Conservation (phyloP, 2,888 invertebrate species). For the Spodoptera picta region DNA sequence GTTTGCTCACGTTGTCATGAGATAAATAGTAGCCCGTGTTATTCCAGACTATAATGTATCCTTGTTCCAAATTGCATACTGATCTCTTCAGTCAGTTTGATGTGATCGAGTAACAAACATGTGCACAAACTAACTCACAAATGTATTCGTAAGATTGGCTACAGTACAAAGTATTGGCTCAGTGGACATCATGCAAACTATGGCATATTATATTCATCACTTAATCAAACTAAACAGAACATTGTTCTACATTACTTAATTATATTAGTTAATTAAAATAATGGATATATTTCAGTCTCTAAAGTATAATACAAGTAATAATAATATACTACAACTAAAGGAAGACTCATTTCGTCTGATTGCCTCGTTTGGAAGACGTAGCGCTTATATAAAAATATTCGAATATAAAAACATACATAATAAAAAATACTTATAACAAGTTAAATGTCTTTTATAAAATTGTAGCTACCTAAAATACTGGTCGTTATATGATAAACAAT, state of each 20-base stretch:
- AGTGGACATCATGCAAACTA: no score
- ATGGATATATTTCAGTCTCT: conserved; percentile 60
- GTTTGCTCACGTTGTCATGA: no score
- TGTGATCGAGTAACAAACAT: no score
- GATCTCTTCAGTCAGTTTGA: no score
- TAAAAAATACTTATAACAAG: conserved; percentile 6
- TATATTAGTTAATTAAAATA: conserved; percentile 14
- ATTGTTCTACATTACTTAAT: no score
- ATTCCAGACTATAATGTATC: no score
- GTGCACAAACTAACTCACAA: no score
- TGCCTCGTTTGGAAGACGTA: conserved; percentile 50
- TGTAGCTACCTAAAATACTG: conserved; percentile 6
- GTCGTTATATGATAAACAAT: neutral
- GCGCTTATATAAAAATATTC: conserved; percentile 1
- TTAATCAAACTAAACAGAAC: conserved; percentile 11
- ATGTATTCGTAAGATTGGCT: no score
- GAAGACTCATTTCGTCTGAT: conserved; percentile 40
- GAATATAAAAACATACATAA: neutral
- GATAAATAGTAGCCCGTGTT: no score
- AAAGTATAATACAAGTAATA: conserved; percentile 52
- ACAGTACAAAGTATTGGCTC: no score
- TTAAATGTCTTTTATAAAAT: conserved; percentile 12
- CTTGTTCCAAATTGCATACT: no score
- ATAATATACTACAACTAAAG: conserved; percentile 38
- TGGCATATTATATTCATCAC: conserved; percentile 3